phyloP scores from a whole-genome alignment of 2,113 vertebrate species.

The Carlito syrichta region DNA sequence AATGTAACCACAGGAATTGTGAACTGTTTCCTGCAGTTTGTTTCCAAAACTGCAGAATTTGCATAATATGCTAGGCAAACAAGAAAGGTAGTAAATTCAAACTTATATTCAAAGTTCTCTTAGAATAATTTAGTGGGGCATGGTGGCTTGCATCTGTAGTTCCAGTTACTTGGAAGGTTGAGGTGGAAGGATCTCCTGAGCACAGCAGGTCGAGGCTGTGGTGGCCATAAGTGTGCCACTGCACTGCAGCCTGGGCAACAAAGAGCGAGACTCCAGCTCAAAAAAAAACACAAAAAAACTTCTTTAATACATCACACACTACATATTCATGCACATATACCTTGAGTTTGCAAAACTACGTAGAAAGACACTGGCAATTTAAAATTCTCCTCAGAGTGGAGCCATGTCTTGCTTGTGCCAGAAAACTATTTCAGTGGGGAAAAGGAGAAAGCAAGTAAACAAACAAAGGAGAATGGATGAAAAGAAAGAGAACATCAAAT shows the following conservation, averaged over 20 bases:
- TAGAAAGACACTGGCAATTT: background rate
- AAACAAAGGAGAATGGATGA: background rate
- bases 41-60: conserved; percentile 7
- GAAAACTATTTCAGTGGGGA: background rate
- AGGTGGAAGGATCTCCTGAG: too few species aligned
- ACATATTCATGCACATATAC: accelerated
- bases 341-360: background rate
- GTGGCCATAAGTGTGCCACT: too few species aligned
- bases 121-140: too few species aligned
- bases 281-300: too few species aligned
- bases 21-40: background rate
- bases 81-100: background rate
- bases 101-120: background rate
- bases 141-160: too few species aligned
- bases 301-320: background rate
- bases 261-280: too few species aligned
- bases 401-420: background rate
- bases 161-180: too few species aligned
- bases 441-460: background rate
- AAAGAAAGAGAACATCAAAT: background rate
- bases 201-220: too few species aligned
- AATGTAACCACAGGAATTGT: background rate
- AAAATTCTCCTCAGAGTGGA: background rate
- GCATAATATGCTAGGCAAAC: background rate
- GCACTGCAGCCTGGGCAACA: too few species aligned